A percentile compares a stretch with the other conserved stretches of the same genome.
Evolutionary conservation across 2,113 vertebrate genomes (phyloP).

Genomic region (Cephalopterus ornatus): DNA sequence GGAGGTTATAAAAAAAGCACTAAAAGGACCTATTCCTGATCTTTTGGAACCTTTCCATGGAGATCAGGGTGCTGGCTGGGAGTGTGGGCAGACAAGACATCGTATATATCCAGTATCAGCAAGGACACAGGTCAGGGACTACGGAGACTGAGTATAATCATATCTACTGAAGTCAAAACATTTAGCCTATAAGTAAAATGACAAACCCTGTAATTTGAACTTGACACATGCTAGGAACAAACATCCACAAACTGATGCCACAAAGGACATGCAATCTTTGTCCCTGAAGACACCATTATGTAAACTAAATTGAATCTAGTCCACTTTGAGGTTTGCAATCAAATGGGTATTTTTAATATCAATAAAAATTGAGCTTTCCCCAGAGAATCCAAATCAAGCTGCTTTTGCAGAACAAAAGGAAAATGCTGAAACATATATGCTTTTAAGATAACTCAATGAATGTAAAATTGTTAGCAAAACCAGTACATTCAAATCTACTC

Average conservation of each 20-base stretch:
- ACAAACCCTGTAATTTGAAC: constrained; percentile 40
- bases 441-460: background rate
- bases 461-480: constrained; percentile 26
- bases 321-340: constrained; percentile 41
- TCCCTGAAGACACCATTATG: constrained; percentile 33
- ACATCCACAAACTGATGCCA: constrained; percentile 44
- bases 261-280: constrained; percentile 51
- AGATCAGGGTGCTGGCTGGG: background rate
- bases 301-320: constrained; percentile 34
- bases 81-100: background rate
- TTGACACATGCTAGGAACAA: constrained; percentile 46
- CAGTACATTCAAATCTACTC: background rate
- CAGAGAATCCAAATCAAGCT: constrained; percentile 41
- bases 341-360: constrained; percentile 54
- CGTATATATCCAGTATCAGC: background rate
- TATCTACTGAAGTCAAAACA: constrained; percentile 20
- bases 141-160: background rate
- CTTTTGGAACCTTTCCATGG: background rate
- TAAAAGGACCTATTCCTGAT: background rate
- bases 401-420: constrained; percentile 33
- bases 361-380: constrained; percentile 57
- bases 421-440: constrained; percentile 12
- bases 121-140: background rate
- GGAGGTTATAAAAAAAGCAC: background rate
- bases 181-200: constrained; percentile 20